These are phyloP conservation scores for Apus apus DNA, from an alignment of 2,113 vertebrate genomes.

Conservation along the genomic window DNA sequence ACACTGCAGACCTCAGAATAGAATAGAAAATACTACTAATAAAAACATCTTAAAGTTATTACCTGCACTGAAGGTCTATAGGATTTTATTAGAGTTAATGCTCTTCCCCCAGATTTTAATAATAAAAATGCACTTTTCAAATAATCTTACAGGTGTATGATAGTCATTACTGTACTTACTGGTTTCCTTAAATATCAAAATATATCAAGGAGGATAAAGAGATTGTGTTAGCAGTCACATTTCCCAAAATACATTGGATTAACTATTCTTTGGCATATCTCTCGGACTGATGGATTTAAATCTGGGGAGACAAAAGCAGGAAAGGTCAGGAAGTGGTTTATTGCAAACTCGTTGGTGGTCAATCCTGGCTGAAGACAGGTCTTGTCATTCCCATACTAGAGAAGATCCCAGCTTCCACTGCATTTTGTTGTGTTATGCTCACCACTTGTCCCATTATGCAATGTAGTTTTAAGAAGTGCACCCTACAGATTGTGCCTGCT, in stretches of 20 bases:
- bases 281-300: not conserved
- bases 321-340: not conserved
- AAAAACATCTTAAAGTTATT: slow-evolving; percentile 34
- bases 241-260: not conserved
- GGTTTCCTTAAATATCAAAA: slow-evolving; percentile 22
- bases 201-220: not conserved
- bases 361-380: not conserved
- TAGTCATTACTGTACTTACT: not conserved
- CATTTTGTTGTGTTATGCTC: not conserved
- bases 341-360: not conserved
- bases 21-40: slow-evolving; percentile 4
- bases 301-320: not conserved
- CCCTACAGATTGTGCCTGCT: slow-evolving; percentile 49
- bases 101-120: slow-evolving; percentile 3
- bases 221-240: not conserved
- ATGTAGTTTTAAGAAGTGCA: slow-evolving; percentile 9
- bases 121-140: slow-evolving; percentile 3
- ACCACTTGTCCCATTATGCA: not conserved
- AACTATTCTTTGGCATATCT: not conserved
- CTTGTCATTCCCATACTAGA: not conserved
- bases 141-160: not conserved
- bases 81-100: slow-evolving; percentile 39
- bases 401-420: not conserved
- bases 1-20: not conserved
- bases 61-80: not conserved